A percentile compares a stretch with the other conserved stretches of the same genome.
Conservation (phyloP, 1,140 invertebrate species). For the Procambarus virginalis region DNA sequence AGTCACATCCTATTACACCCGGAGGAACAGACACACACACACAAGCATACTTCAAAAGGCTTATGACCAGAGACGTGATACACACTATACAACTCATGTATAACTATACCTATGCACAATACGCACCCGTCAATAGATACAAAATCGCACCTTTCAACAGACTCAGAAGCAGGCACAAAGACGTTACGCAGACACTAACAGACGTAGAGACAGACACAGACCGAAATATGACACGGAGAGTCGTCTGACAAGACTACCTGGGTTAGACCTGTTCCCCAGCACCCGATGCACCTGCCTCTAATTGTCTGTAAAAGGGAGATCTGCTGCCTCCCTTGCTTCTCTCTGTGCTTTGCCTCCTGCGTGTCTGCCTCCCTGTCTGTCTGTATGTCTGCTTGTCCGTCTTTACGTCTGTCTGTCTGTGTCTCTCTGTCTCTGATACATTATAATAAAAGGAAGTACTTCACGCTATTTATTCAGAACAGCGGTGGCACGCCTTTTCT, state of each 20-base stretch:
- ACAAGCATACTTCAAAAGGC: not conserved
- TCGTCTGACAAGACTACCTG: not conserved
- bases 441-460: not conserved
- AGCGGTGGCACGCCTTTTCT: too few species aligned
- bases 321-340: not conserved
- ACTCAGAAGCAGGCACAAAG: not conserved
- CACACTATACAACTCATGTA: too few species aligned
- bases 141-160: too few species aligned
- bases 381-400: not conserved
- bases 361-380: too few species aligned
- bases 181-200: not conserved
- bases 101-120: too few species aligned
- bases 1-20: too few species aligned
- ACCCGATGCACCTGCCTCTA: not conserved
- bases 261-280: conserved; percentile 10
- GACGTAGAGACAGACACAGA: not conserved
- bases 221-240: not conserved
- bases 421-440: not conserved
- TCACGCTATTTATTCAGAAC: too few species aligned
- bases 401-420: not conserved
- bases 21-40: not conserved
- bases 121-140: too few species aligned
- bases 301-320: not conserved
- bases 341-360: not conserved
- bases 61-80: too few species aligned